Conservation (phyloP, 1,140 invertebrate genomes). For the Drosophila burlai region DNA sequence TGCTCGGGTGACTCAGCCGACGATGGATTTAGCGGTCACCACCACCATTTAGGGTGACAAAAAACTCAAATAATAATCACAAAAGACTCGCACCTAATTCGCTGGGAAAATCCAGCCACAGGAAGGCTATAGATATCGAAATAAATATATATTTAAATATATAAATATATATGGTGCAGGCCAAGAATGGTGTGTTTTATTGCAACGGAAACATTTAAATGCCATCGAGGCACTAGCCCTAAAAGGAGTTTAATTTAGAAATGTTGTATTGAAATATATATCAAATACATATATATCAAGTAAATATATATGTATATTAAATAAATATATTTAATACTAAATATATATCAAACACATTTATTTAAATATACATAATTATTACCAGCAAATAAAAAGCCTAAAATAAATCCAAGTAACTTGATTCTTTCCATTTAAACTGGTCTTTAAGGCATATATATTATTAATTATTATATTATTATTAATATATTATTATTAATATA, state of each 20-base stretch:
- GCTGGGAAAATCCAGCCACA: constrained; percentile 28
- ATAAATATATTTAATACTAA: background rate
- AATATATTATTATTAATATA: too few species aligned
- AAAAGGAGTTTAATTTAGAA: background rate
- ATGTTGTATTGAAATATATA: background rate
- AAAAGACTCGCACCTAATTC: background rate
- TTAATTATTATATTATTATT: too few species aligned
- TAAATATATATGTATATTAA: background rate
- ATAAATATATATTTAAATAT: background rate
- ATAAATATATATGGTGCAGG: background rate
- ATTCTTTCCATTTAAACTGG: background rate
- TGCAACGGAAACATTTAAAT: background rate
- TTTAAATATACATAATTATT: background rate
- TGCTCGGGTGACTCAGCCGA: constrained; percentile 50
- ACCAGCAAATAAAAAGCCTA: too few species aligned
- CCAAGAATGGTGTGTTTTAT: constrained; percentile 9
- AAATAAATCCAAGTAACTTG: background rate
- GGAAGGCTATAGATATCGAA: background rate
- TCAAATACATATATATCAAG: background rate
- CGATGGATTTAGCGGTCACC: constrained; percentile 18
- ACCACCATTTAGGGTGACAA: constrained; percentile 53
- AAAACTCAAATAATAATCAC: background rate
- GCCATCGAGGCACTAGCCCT: too few species aligned
- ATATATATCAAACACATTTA: background rate
- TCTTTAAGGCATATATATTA: background rate